These are phyloP conservation scores for Trigoniulus corallinus DNA, from an alignment of 1,140 invertebrate genomes.

Conservation along the genomic window DNA sequence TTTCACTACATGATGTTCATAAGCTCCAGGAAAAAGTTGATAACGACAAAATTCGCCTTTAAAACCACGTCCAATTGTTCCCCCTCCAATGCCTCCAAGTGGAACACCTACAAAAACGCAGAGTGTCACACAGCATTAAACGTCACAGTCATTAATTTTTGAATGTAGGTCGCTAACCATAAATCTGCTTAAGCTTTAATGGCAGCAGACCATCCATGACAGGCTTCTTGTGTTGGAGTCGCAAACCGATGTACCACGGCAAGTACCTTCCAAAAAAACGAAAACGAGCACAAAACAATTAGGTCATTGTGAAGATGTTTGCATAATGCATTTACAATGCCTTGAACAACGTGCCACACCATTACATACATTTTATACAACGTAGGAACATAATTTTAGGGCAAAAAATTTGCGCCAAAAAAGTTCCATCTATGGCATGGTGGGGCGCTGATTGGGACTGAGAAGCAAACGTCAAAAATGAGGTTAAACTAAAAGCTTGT, in stretches of 20 bases:
- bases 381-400: too few species aligned
- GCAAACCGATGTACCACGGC: constrained; percentile 40
- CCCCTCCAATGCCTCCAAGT: constrained; percentile 75
- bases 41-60: constrained; percentile 85
- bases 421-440: too few species aligned
- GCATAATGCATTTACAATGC: too few species aligned
- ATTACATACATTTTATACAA: too few species aligned
- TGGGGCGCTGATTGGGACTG: too few species aligned
- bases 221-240: constrained; percentile 35
- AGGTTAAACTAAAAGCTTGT: too few species aligned
- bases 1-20: constrained; percentile 61
- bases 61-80: constrained; percentile 75
- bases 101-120: constrained; percentile 53
- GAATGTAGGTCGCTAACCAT: constrained; percentile 35
- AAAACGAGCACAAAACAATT: constrained; percentile 5
- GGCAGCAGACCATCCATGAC: constrained; percentile 51
- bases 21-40: constrained; percentile 69
- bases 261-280: constrained; percentile 39
- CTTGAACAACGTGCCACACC: too few species aligned
- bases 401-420: too few species aligned
- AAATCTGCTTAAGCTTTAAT: constrained; percentile 47
- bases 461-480: too few species aligned
- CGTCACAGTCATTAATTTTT: not conserved
- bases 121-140: constrained; percentile 1
- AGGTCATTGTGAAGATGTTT: too few species aligned